Evolutionary conservation across 2,797 vertebrate species (phyloP).

Genomic region (Zalophus californianus): DNA sequence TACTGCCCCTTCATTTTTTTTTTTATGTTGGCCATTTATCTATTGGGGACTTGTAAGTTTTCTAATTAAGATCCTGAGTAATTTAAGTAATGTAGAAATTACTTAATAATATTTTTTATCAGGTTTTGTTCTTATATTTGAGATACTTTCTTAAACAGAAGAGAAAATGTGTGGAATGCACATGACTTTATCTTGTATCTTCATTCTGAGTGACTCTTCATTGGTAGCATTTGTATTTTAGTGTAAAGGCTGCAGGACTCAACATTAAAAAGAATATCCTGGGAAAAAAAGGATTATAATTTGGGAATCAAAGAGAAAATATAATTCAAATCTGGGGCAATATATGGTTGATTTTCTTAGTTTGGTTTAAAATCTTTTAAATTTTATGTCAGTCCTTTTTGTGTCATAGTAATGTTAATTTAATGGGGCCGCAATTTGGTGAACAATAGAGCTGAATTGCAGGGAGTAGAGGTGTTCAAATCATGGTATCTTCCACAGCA

Average conservation of each 20-base stretch:
- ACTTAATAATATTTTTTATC: neutral
- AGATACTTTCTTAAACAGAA: conserved; percentile 35
- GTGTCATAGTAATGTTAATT: neutral
- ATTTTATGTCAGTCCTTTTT: neutral
- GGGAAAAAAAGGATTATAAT: neutral
- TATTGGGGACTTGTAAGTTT: neutral
- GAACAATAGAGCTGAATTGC: neutral
- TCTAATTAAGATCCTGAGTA: conserved; percentile 41
- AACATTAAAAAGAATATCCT: neutral
- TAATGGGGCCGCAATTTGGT: neutral
- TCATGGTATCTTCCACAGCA: neutral
- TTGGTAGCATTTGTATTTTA: conserved; percentile 43
- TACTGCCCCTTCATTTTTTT: neutral
- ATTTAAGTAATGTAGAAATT: conserved; percentile 17
- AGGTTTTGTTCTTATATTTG: conserved; percentile 19
- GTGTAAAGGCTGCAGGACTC: neutral
- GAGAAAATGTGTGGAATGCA: neutral
- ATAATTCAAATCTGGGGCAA: neutral
- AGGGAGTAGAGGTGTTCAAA: neutral
- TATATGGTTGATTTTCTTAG: neutral
- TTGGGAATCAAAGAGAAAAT: conserved; percentile 35
- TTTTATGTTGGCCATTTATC: neutral
- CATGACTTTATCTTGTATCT: neutral
- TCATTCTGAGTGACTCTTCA: neutral
- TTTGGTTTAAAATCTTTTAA: neutral